These are phyloP conservation scores for Drosophila orena DNA, from an alignment of 1,140 invertebrate species.

Conservation along the genomic window DNA sequence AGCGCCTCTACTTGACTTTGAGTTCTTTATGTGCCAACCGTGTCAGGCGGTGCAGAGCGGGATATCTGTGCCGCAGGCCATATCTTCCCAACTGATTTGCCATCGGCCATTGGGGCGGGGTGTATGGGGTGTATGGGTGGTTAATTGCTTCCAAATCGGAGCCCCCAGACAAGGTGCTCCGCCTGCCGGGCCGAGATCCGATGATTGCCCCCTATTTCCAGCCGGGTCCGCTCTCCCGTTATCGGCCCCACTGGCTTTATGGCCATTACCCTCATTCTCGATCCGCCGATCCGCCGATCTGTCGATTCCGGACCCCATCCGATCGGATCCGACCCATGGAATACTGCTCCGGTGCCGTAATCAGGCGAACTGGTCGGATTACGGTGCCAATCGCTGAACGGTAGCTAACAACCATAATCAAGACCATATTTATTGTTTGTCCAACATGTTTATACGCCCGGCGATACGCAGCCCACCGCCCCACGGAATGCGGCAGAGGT, in stretches of 20 bases:
- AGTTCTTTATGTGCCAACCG: conserved; percentile 72
- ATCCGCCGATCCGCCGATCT: neutral
- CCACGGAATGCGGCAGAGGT: neutral
- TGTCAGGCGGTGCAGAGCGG: conserved; percentile 6
- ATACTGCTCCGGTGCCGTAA: conserved; percentile 52
- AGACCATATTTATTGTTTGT: conserved; percentile 67
- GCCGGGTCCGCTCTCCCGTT: conserved; percentile 27
- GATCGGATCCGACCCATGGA: neutral
- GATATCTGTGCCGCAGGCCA: conserved; percentile 17
- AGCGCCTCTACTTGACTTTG: conserved; percentile 77
- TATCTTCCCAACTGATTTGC: conserved; percentile 27
- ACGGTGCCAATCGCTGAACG: conserved; percentile 72
- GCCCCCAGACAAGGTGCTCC: conserved; percentile 26
- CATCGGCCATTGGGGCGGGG: neutral
- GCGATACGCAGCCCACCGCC: conserved; percentile 7
- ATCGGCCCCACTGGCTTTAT: conserved; percentile 33
- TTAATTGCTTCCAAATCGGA: conserved; percentile 16
- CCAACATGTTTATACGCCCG: conserved; percentile 39
- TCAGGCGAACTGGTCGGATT: conserved; percentile 67
- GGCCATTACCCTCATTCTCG: neutral
- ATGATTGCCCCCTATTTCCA: neutral
- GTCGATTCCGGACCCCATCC: neutral
- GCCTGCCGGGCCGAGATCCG: neutral
- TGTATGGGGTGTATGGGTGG: neutral
- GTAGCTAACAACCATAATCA: conserved; percentile 78